Conservation (phyloP, 53 echinoderm and acorn worm species). For the Apostichopus leukothele region DNA sequence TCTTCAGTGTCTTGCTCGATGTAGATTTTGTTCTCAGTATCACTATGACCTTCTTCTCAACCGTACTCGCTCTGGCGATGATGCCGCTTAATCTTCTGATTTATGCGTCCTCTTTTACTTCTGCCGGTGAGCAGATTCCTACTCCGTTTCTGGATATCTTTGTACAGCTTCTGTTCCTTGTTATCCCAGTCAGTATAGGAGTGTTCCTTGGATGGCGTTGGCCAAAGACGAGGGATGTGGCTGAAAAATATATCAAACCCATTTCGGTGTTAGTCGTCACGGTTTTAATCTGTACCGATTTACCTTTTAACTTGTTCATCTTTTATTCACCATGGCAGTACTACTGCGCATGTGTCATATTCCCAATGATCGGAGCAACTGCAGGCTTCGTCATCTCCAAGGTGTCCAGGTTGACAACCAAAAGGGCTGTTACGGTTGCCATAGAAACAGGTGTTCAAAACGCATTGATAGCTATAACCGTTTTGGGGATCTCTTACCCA, state of each 20-base stretch:
- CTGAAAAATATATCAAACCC: constrained; percentile 70
- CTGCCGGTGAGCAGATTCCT: constrained; percentile 47
- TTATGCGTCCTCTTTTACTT: constrained; percentile 71
- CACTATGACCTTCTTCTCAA: constrained; percentile 91
- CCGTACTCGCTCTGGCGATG: constrained; percentile 78
- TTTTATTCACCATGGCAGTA: constrained; percentile 65
- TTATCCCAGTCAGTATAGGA: constrained; percentile 68
- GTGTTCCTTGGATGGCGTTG: constrained; percentile 67
- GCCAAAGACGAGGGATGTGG: constrained; percentile 55
- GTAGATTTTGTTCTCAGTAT: constrained; percentile 84
- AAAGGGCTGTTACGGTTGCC: constrained; percentile 71
- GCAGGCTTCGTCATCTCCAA: constrained; percentile 67
- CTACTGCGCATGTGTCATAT: constrained; percentile 56
- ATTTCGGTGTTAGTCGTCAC: constrained; percentile 59
- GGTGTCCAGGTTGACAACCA: constrained; percentile 49
- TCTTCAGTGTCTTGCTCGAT: constrained; percentile 79
- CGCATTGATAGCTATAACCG: constrained; percentile 54
- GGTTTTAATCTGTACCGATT: constrained; percentile 52
- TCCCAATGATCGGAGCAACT: constrained; percentile 67
- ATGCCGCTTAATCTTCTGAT: constrained; percentile 91
- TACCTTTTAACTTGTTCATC: constrained; percentile 83
- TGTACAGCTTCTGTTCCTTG: constrained; percentile 63
- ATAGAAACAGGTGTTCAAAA: constrained; percentile 78
- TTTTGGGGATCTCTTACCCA: constrained; percentile 55
- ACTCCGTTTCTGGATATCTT: constrained; percentile 72